Evolutionary conservation across 1,140 invertebrate species (phyloP).

Genomic region (Philaenus spumarius): DNA sequence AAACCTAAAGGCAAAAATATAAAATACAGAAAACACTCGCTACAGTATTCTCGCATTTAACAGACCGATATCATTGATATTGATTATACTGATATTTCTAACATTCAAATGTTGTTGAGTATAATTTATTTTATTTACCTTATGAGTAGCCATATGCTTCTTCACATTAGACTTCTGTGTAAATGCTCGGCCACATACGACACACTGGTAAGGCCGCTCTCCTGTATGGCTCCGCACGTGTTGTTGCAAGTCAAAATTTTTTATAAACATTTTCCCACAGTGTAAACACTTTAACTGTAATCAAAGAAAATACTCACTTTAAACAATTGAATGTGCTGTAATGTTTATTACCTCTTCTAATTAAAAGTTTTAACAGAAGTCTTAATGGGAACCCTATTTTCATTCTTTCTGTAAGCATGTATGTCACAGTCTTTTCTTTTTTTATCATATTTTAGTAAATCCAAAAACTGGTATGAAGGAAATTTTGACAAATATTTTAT

Average conservation of each 20-base stretch:
- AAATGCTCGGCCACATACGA: conserved; percentile 52
- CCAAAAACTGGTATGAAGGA: too few relatives aligned
- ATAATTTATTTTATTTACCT: too few relatives aligned
- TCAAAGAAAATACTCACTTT: background rate
- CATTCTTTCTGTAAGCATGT: background rate
- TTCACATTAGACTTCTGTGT: conserved; percentile 60
- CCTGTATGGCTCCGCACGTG: conserved; percentile 52
- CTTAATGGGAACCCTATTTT: background rate
- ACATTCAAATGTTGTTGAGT: too few relatives aligned
- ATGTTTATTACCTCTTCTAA: background rate
- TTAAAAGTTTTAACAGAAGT: background rate
- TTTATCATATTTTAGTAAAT: too few relatives aligned
- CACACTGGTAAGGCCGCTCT: conserved; percentile 55
- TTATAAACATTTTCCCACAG: conserved; percentile 47
- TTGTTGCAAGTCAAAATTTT: conserved; percentile 48
- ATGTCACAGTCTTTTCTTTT: too few relatives aligned
- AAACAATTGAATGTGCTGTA: too few relatives aligned
- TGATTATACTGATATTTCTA: too few relatives aligned
- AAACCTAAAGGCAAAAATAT: background rate
- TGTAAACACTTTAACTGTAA: conserved; percentile 41
- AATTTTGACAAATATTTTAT: too few relatives aligned
- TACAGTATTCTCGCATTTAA: too few relatives aligned
- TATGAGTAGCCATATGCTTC: conserved; percentile 62
- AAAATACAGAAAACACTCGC: conserved; percentile 3
- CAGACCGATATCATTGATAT: too few relatives aligned